Base-by-base conservation (phyloP, 2,888 invertebrate genomes). In the Dynastes grantii region DNA sequence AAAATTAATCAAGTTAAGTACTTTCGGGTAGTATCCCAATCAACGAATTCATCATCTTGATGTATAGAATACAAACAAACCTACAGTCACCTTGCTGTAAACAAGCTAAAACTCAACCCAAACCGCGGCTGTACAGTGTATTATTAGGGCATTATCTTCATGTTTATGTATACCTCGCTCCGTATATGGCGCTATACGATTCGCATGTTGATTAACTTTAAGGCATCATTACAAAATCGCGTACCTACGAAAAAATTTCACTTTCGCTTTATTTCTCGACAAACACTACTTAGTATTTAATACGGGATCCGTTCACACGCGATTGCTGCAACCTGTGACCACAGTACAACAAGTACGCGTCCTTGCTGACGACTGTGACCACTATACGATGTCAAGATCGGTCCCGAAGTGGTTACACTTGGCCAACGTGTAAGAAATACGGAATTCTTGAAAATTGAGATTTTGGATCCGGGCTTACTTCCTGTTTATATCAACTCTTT, bases 341-440 rank as follows among this genome's bases (percentile, higher is more conserved):
- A 16, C 53, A 53, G 22, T 71, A 45, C 76, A 80, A 81, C 83
- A 83, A 84, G 83, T 81, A 84, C 82, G 73, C 79, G 84, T 83
- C 84, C 84, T 84, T 83, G 84, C 80, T 27, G 58, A 73, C 45
- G 76, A 63, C 22, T 68, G 5, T 65, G 68, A 40, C 61, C 53
- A 71, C 53, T 58, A 78, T 80, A 76, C 79, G 76, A 80, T 79
- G 82, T 82, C 82, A 82, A 83, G 81, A 80, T 80, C 76, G 76
- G 77, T 53, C 78, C 55, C 53, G 49, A 71, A 77, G 78, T 77
- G 45, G 80, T 81, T 82, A 55, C 53, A 78, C 83, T 83, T 82
- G 82, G 81, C 81, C 83, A 65, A 11, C n/a, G 22, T 45, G 51
- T 16, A 51, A 58, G 32, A 51, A 58, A 22, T 40, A 73, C 53